phyloP scores from a whole-genome alignment of 2,797 vertebrate species.

The Mormyrus hasselquistii region DNA sequence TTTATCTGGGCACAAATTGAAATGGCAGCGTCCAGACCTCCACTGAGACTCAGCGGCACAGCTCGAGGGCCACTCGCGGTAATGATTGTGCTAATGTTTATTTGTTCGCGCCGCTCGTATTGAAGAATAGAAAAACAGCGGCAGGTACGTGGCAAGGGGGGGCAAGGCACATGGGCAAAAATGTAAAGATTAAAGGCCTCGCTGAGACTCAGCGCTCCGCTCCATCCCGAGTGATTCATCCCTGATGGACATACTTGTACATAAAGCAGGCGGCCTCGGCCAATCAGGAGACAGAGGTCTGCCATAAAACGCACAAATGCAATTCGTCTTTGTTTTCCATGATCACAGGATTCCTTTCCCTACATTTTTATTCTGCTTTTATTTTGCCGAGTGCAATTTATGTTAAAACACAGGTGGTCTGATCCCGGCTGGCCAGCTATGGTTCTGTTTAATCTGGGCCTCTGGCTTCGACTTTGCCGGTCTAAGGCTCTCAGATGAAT shows the following conservation, averaged over 20 bases:
- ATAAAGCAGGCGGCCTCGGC: background rate
- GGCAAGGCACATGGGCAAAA: background rate
- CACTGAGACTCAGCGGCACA: constrained; percentile 34
- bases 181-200: constrained; percentile 62
- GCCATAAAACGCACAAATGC: constrained; percentile 45
- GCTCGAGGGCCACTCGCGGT: constrained; percentile 59
- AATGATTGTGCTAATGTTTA: constrained; percentile 68
- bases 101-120: constrained; percentile 65
- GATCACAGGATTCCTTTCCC: constrained; percentile 57
- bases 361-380: constrained; percentile 20
- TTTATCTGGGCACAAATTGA: constrained; percentile 66
- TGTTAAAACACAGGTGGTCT: constrained; percentile 70
- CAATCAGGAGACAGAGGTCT: background rate
- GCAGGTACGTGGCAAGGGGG: background rate
- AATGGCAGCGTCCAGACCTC: constrained; percentile 37
- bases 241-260: background rate
- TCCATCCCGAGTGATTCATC: background rate
- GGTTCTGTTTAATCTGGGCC: constrained; percentile 50
- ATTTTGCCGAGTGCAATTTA: constrained; percentile 62
- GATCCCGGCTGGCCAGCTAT: background rate
- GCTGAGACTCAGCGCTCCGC: background rate
- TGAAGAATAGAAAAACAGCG: constrained; percentile 50
- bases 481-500: constrained; percentile 49
- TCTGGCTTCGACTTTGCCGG: constrained; percentile 42
- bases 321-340: constrained; percentile 66